Base-by-base conservation (phyloP, 2,888 invertebrate species). In the Pachliopta kotzebuea region DNA sequence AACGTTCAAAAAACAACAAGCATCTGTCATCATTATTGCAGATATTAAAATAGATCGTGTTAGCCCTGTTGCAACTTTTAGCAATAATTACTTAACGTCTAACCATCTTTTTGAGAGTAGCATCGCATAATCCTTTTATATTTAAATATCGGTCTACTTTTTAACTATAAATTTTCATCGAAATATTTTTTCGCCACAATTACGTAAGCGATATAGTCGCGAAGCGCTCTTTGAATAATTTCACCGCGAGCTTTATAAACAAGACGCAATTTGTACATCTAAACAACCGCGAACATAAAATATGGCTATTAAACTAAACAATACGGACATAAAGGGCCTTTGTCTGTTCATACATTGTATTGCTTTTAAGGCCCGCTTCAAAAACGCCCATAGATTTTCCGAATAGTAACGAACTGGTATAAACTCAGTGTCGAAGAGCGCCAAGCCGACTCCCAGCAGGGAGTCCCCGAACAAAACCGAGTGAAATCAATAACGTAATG, bases 401-500 rank as follows among this genome's bases (percentile, higher is more conserved):
- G 69, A 73, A 73, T 71, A 71, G 67, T 70, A 73, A 72, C 70
- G 65, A 69, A 67, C 69, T 59, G 69, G 72, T 62, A 67, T 66
- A 69, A 71, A 71, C 69, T 61, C 60, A 70, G 74, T 73, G 72
- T 72, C 70, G 73, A 72, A 69, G 74, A 74, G 74, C 76, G 72
- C 75, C 73, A 71, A 71, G 68, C 72, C 70, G 71, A 64, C 67
- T 68, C 81, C 24, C 86, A 80, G 84, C 84, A 82, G 88, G 90
- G 77, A 68, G 81, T 76, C 85, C 74, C 72, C 81, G 79, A 77
- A 83, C 84, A 80, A 81, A 85, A 85, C 84, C 80, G 74, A 75
- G 82, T 83, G 88, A 88, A 89, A 88, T 88, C 88, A 87, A 89
- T 88, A 88, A 84, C 80, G 84, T 87, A 88, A 90, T 90, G 88